Conservation (phyloP, 2,113 vertebrate genomes). For the Cichladusa arquata region DNA sequence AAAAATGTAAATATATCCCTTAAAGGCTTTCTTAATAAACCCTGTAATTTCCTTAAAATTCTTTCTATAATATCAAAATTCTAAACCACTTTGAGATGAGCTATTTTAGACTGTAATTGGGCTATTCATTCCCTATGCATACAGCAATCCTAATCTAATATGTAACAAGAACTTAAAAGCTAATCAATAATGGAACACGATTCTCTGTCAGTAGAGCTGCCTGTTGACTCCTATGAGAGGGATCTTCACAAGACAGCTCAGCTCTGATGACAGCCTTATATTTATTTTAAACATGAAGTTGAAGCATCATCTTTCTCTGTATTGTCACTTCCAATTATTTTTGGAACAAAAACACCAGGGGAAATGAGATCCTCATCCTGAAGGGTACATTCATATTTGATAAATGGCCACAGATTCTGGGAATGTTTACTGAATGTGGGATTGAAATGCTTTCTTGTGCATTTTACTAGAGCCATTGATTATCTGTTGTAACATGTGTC, state of each 20-base stretch:
- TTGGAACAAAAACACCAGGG: conserved; percentile 45
- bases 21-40: conserved; percentile 34
- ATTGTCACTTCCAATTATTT: conserved; percentile 77
- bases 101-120: conserved; percentile 58
- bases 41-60: conserved; percentile 58
- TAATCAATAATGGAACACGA: conserved; percentile 77
- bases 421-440: conserved; percentile 57
- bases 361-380: conserved; percentile 60
- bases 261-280: conserved; percentile 71
- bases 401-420: conserved; percentile 68
- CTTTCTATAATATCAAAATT: conserved; percentile 23
- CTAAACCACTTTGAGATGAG: conserved; percentile 50
- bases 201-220: conserved; percentile 60
- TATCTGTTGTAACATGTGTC: conserved; percentile 35
- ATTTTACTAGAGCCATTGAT: conserved; percentile 41
- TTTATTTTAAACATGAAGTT: conserved; percentile 75
- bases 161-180: conserved; percentile 75
- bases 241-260: conserved; percentile 29
- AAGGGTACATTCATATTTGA: conserved; percentile 73
- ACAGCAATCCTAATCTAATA: conserved; percentile 70
- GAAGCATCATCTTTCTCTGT: conserved; percentile 70
- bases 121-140: conserved; percentile 64
- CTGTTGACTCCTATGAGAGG: conserved; percentile 54
- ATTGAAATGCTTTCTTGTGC: conserved; percentile 33
- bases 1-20: conserved; percentile 27